Conservation (phyloP, 2,888 invertebrate species). For the Panzeria rudis region DNA sequence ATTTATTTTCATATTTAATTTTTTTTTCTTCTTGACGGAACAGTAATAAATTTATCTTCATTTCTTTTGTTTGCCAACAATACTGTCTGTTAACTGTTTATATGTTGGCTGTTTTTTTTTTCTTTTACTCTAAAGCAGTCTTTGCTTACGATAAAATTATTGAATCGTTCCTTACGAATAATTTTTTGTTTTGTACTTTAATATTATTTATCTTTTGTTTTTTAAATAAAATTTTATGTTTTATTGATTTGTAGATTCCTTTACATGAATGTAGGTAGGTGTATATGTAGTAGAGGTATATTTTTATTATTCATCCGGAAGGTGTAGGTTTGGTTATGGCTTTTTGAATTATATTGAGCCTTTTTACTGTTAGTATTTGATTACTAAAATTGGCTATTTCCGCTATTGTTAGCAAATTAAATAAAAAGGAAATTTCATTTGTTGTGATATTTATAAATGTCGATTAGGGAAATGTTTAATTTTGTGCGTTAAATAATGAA, state of each 20-base stretch:
- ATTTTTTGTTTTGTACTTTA: slow-evolving; percentile 23
- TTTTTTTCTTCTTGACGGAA: slow-evolving; percentile 41
- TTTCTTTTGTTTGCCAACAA: slow-evolving; percentile 27
- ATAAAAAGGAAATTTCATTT: slow-evolving; percentile 26
- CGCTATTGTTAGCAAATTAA: slow-evolving; percentile 51
- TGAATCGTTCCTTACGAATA: slow-evolving; percentile 27
- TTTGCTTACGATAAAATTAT: slow-evolving; percentile 2
- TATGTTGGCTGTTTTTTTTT: neutral
- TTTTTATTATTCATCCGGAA: neutral
- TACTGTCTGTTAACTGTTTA: neutral
- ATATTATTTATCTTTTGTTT: slow-evolving; percentile 33
- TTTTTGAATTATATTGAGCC: slow-evolving; percentile 38
- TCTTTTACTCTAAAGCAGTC: neutral
- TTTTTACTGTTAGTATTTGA: slow-evolving; percentile 36
- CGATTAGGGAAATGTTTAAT: slow-evolving; percentile 10
- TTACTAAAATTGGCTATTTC: slow-evolving; percentile 54
- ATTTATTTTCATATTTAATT: slow-evolving; percentile 46
- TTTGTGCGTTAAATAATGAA: neutral
- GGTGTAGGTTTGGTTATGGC: slow-evolving; percentile 6
- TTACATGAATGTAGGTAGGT: neutral
- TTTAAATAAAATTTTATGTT: slow-evolving; percentile 34
- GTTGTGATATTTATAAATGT: slow-evolving; percentile 10
- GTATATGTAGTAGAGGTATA: neutral
- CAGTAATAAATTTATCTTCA: slow-evolving; percentile 59
- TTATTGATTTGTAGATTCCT: slow-evolving; percentile 57